phyloP scores from a whole-genome alignment of 2,888 invertebrate genomes.

The Nephrocerus scutellatus region DNA sequence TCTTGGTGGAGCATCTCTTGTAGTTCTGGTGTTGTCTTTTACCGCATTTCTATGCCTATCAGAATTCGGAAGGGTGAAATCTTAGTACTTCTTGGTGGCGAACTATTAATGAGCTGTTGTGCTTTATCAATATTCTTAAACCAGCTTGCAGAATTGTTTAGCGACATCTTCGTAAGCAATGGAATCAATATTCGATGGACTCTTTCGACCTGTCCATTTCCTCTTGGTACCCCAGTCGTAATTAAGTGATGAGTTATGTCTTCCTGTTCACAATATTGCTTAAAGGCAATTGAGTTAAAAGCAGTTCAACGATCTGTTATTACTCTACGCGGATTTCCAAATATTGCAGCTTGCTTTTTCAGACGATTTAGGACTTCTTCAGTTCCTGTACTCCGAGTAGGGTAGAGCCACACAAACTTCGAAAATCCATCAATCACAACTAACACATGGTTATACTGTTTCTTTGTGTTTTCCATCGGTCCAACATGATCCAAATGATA shows the following conservation, averaged over 20 bases:
- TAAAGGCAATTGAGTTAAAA: conserved; percentile 36
- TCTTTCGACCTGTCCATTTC: conserved; percentile 38
- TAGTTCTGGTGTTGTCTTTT: too few relatives aligned
- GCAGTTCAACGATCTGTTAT: conserved; percentile 38
- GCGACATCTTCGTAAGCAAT: conserved; percentile 33
- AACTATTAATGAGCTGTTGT: conserved; percentile 22
- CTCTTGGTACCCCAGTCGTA: conserved; percentile 27
- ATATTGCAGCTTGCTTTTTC: conserved; percentile 2
- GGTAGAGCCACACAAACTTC: conserved; percentile 36
- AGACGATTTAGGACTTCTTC: conserved; percentile 29
- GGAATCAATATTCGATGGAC: conserved; percentile 33
- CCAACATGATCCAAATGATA: conserved; percentile 37
- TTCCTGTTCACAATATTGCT: conserved; percentile 30
- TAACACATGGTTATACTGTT: conserved; percentile 34
- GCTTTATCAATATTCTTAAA: conserved; percentile 21
- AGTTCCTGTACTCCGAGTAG: conserved; percentile 25
- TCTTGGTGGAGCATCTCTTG: too few relatives aligned
- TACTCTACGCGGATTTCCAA: conserved; percentile 25
- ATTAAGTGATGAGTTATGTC: conserved; percentile 26
- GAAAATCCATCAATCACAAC: conserved; percentile 34
- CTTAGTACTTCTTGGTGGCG: conserved; percentile 1
- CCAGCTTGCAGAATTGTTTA: conserved; percentile 31
- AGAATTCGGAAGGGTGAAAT: too few relatives aligned
- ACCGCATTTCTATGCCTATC: too few relatives aligned
- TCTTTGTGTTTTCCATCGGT: conserved; percentile 28